These are phyloP conservation scores for Mormyrus iriodes DNA, from an alignment of 2,113 vertebrate species.

Conservation along the genomic window DNA sequence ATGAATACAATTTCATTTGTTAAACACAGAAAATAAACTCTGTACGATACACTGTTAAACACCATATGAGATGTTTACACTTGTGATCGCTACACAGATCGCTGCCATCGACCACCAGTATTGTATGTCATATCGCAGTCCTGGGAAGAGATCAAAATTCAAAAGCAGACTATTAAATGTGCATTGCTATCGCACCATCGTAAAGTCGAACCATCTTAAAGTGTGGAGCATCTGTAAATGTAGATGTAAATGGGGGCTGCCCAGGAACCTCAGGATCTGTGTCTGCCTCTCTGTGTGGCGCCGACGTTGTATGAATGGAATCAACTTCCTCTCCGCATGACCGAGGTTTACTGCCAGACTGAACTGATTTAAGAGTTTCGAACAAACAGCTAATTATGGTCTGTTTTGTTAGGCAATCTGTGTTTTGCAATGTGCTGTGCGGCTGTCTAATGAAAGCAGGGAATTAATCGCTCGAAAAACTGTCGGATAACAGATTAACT, in stretches of 20 bases:
- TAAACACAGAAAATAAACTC: not conserved
- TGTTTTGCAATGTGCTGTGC: not conserved
- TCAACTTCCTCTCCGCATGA: not conserved
- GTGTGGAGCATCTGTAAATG: not conserved
- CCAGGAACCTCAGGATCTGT: not conserved
- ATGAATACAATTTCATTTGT: not conserved
- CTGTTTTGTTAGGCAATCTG: constrained; percentile 20
- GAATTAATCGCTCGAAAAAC: not conserved
- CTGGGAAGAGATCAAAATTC: not conserved
- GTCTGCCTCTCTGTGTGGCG: not conserved
- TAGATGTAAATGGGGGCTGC: not conserved
- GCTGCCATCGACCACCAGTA: too few species aligned
- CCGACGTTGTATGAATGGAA: not conserved
- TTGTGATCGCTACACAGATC: not conserved
- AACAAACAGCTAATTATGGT: constrained; percentile 24
- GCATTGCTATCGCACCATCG: not conserved
- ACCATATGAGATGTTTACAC: not conserved
- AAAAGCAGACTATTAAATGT: not conserved
- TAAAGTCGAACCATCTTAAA: not conserved
- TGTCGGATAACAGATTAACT: not conserved
- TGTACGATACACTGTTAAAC: not conserved
- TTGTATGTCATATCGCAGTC: not conserved
- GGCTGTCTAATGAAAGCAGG: not conserved
- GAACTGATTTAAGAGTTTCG: not conserved
- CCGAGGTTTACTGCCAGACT: not conserved